These are phyloP conservation scores for Diarsia brunnea DNA, from an alignment of 2,888 invertebrate genomes.

Conservation along the genomic window DNA sequence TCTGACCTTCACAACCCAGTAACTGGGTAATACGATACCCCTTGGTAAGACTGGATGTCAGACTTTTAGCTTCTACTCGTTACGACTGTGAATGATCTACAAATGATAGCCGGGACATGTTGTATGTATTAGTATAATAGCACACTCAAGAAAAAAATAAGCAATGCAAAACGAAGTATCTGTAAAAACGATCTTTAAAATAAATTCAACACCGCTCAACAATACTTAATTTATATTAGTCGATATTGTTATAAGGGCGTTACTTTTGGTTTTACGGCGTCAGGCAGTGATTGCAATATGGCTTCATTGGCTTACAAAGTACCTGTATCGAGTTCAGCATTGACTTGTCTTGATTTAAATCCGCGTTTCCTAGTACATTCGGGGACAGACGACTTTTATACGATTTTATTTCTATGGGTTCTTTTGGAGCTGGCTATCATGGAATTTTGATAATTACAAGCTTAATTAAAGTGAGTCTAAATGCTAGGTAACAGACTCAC, in stretches of 20 bases:
- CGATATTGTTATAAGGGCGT: conserved; percentile 40
- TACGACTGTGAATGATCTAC: no score
- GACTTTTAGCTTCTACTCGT: no score
- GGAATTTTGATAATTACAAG: not conserved
- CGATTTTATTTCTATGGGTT: not conserved
- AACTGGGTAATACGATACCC: no score
- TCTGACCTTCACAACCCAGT: no score
- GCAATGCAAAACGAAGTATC: not conserved
- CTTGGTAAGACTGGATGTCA: no score
- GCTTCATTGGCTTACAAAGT: conserved; percentile 65
- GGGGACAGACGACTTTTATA: conserved; percentile 29
- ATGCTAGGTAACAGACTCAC: no score
- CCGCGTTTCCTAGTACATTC: conserved; percentile 76
- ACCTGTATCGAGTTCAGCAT: conserved; percentile 68
- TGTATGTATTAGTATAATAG: not conserved
- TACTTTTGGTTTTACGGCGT: conserved; percentile 49
- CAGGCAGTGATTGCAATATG: conserved; percentile 56
- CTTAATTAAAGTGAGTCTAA: not conserved
- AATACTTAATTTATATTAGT: conserved; percentile 47
- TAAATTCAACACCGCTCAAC: not conserved
- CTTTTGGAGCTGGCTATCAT: not conserved
- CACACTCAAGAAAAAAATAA: not conserved
- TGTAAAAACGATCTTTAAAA: not conserved
- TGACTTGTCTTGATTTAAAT: conserved; percentile 74
- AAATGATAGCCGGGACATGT: no score